Base-by-base conservation (phyloP, 2,888 invertebrate genomes). In the Calliopum simillimum region DNA sequence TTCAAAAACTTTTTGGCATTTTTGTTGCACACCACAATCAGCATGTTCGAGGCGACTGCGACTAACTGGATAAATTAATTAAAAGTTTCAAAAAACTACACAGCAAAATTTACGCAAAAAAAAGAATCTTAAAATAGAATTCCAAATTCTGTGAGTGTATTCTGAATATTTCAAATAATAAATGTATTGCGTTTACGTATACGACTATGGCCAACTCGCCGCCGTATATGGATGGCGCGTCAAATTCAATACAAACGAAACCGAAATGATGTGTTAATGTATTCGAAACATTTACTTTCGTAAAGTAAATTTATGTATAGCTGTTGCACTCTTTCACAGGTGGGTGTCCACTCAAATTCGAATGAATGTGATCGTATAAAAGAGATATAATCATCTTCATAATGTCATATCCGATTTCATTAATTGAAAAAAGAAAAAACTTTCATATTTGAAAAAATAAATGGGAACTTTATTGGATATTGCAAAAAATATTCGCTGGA, bases 391-490 rank as follows among this genome's bases (percentile, higher is more conserved):
- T 6, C 44, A 56, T n/a, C 46, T 25, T 58, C 41, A 4, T 51
- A 41, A 13, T 25, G 56, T 56, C 66, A 67, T 67, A 67, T 67
- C 67, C 58, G 21, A 67, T 67, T 67, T 59, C 67, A 64, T 53
- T 51, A 11, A 43, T 12, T 64, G 5, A 33, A 33, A 33, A 33
- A 33, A 33, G 33, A 8, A 1, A 33, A 33, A 8, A 33, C 5
- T 64, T 44, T 33, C 2, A 8, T 8, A 19, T 33, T 61, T n/a
- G 61, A 46, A 25, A 47, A 47, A 43, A 43, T 16, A 3, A 46
- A 44, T 25, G 46, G 23, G 8, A 41, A 25, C 11, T 46, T 21
- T 13, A 12, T 19, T 12, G 14, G 25, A 55, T 46, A 13, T 14
- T 46, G 14, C 46, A 41, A 53, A 13, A 33, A 16, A 19, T 64